Base-by-base conservation (phyloP, 2,113 vertebrate species). In the Colinus virginianus region DNA sequence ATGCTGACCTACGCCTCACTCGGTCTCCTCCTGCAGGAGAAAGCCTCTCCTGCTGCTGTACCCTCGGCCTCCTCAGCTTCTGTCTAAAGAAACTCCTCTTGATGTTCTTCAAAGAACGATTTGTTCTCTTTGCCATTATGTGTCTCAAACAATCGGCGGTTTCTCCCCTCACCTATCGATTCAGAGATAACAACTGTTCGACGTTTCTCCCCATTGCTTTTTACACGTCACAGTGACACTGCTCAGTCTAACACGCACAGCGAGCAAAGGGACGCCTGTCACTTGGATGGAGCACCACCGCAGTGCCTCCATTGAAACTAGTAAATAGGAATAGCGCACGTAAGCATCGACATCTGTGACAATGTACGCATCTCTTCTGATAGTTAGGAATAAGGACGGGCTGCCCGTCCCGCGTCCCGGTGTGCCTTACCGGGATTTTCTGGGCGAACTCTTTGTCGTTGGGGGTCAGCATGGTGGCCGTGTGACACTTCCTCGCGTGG, bases 401-500 rank as follows among this genome's bases (percentile, higher is more conserved):
- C n/a, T 3, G 23, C n/a, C 21, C 8, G 2, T 34, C 17, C 66
- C 25, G 8, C 38, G 6, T 7, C 14, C 4, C 43, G 3, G 17
- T 3, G 42, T 14, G 30, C 56, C 95, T 97, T 86, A 98, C 96
- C 69, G 90, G 95, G 5, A 97, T 97, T 87, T 97, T 98, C 59
- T 97, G 97, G 49, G 95, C 95, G 34, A 97, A 96, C 74, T 98
- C 98, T 74, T 98, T 98, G 91, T 97, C 94, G 4, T 91, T 95
- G 42, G 97, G 97, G 34, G 97, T 98, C 14, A 96, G 87, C 95
- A 98, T 98, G 85, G 91, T 95, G 34, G 98, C 98, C 4, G 98
- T 98, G 94, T 98, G 98, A 91, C 98, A 98, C 92, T 95, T 98
- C 49, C 96, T 97, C 86, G 91, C 82, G 28, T 95, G 84, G 90